These are phyloP conservation scores for Kuschelorhynchus macadamiae DNA, from an alignment of 2,888 invertebrate species.

Conservation along the genomic window DNA sequence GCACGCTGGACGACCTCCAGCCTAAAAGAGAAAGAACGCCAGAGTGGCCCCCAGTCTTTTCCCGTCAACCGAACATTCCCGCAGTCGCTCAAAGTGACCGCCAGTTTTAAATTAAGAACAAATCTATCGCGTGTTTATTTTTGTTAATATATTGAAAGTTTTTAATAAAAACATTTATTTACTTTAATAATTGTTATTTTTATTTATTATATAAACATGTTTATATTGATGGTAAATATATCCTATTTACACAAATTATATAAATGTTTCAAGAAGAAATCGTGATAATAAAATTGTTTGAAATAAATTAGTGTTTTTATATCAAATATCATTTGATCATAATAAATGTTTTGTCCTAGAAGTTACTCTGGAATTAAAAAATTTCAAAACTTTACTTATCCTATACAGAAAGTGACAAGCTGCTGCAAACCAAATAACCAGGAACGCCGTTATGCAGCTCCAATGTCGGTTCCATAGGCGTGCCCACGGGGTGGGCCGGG, in stretches of 20 bases:
- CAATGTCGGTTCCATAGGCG: too few relatives aligned
- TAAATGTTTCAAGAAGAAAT: constrained; percentile 49
- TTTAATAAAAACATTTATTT: constrained; percentile 70
- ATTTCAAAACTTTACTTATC: too few relatives aligned
- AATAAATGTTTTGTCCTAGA: too few relatives aligned
- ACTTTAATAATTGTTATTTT: constrained; percentile 58
- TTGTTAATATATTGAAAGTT: constrained; percentile 70
- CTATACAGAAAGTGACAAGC: too few relatives aligned
- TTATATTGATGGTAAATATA: constrained; percentile 46
- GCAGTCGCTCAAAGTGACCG: constrained; percentile 66
- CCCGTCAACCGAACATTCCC: constrained; percentile 66
- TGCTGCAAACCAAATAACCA: too few relatives aligned
- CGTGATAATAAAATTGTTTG: constrained; percentile 52
- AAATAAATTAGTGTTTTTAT: constrained; percentile 20
- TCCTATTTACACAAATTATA: constrained; percentile 51
- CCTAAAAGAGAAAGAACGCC: constrained; percentile 51
- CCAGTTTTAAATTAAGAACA: constrained; percentile 63
- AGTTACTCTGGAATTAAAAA: too few relatives aligned
- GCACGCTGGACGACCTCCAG: constrained; percentile 59
- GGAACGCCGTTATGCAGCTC: too few relatives aligned
- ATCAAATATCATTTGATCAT: too few relatives aligned
- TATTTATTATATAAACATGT: constrained; percentile 49
- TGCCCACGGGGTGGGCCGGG: too few relatives aligned
- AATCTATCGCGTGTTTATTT: constrained; percentile 70
- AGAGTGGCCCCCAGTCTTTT: constrained; percentile 19